Evolutionary conservation across 2,113 vertebrate species (phyloP).

Genomic region (Tetraodon nigroviridis): DNA sequence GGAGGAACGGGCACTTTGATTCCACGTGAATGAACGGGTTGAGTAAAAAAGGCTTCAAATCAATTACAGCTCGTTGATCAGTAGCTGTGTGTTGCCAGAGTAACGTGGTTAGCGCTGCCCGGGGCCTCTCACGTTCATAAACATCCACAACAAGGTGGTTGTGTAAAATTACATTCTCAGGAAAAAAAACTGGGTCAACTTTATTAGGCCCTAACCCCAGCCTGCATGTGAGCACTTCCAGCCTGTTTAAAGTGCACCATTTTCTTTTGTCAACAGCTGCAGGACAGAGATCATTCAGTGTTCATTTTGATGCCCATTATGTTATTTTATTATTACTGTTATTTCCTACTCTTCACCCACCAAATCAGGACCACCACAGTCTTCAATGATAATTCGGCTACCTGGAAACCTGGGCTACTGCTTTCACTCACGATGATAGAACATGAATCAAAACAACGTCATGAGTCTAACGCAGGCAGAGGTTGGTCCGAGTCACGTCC

Average conservation of each 20-base stretch:
- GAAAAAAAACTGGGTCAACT: slow-evolving; percentile 57
- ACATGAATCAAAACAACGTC: background rate
- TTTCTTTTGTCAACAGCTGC: slow-evolving; percentile 2
- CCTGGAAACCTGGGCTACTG: too few species aligned
- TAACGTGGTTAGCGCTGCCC: slow-evolving; percentile 33
- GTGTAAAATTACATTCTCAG: slow-evolving; percentile 24
- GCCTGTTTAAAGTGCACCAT: slow-evolving; percentile 8
- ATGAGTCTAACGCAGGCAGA: slow-evolving; percentile 11
- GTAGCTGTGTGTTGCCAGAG: slow-evolving; percentile 9
- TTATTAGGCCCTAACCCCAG: slow-evolving; percentile 40
- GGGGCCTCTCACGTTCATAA: slow-evolving; percentile 18
- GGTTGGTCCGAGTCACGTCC: slow-evolving; percentile 40
- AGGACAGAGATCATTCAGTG: slow-evolving; percentile 5
- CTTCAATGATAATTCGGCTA: too few species aligned
- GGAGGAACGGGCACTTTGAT: background rate
- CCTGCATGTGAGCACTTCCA: slow-evolving; percentile 39
- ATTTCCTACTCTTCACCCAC: too few species aligned
- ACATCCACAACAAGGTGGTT: slow-evolving; percentile 16
- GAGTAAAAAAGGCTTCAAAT: slow-evolving; percentile 5
- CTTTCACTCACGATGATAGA: too few species aligned
- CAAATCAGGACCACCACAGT: too few species aligned
- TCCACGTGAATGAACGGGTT: background rate
- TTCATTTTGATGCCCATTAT: slow-evolving; percentile 1
- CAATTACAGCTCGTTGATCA: background rate
- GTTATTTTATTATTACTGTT: too few species aligned